These are phyloP conservation scores for Drosophila truncata DNA, from an alignment of 1,140 invertebrate genomes.

Conservation along the genomic window DNA sequence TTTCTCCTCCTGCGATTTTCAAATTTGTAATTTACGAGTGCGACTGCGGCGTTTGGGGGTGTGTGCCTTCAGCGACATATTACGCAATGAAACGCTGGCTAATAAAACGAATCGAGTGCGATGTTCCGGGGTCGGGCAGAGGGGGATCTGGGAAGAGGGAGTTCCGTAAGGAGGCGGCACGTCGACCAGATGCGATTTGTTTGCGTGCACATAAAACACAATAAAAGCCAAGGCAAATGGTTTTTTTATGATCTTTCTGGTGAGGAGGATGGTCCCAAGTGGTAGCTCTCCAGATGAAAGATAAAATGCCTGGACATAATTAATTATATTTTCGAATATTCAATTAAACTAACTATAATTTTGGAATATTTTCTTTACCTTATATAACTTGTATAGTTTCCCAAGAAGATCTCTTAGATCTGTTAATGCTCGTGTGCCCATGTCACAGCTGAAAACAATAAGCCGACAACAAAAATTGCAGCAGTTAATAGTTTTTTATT, in stretches of 20 bases:
- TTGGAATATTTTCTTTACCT: neutral
- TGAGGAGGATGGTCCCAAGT: slow-evolving; percentile 6
- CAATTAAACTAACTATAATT: neutral
- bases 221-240: slow-evolving; percentile 25
- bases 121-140: neutral
- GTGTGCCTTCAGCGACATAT: slow-evolving; percentile 69
- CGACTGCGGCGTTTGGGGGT: slow-evolving; percentile 34
- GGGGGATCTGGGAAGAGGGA: neutral
- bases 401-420: slow-evolving; percentile 2
- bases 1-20: slow-evolving; percentile 68
- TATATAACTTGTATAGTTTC: neutral
- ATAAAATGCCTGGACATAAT: slow-evolving; percentile 2
- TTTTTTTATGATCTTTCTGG: slow-evolving; percentile 9
- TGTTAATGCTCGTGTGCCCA: slow-evolving; percentile 7
- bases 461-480: slow-evolving; percentile 34
- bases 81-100: slow-evolving; percentile 77
- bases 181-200: slow-evolving; percentile 50
- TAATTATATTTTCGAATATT: neutral
- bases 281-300: slow-evolving; percentile 14
- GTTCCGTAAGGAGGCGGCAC: slow-evolving; percentile 1
- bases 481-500: slow-evolving; percentile 67
- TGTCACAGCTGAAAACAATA: slow-evolving; percentile 75
- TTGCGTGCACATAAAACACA: slow-evolving; percentile 42
- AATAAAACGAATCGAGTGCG: slow-evolving; percentile 68
- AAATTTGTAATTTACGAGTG: slow-evolving; percentile 67